phyloP scores from a whole-genome alignment of 2,888 invertebrate genomes.

The Thymelicus lineola region DNA sequence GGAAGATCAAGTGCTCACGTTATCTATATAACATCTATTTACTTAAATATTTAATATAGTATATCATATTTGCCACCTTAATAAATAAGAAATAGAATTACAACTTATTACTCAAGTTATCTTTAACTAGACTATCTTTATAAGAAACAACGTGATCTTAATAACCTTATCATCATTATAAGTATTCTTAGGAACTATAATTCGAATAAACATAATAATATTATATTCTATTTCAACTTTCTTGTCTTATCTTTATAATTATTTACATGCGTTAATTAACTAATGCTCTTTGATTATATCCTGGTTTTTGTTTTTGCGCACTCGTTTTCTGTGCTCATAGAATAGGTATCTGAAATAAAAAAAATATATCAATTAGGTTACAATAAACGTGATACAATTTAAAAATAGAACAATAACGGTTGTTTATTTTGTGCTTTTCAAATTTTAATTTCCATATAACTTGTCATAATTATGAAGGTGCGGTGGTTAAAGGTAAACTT shows the following conservation, averaged over 20 bases:
- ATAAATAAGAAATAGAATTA: constrained; percentile 26
- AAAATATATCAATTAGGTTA: neutral
- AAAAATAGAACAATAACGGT: neutral
- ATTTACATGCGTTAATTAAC: neutral
- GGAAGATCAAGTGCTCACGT: constrained; percentile 8
- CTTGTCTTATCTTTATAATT: neutral
- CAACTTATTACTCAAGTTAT: constrained; percentile 30
- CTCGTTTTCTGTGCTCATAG: constrained; percentile 55
- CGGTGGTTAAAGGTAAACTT: too few relatives aligned
- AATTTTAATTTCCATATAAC: too few relatives aligned
- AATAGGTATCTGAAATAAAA: constrained; percentile 57
- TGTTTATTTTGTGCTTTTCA: neutral
- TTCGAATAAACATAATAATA: constrained; percentile 18
- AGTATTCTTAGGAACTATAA: constrained; percentile 12
- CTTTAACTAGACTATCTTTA: constrained; percentile 18
- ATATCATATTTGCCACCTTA: constrained; percentile 10
- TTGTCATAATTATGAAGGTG: too few relatives aligned
- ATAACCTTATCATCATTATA: constrained; percentile 11
- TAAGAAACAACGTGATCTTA: neutral
- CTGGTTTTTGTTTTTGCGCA: constrained; percentile 38
- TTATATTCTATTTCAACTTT: constrained; percentile 4
- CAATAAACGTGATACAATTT: too few relatives aligned
- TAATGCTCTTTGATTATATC: constrained; percentile 6
- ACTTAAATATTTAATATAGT: constrained; percentile 15
- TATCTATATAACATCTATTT: constrained; percentile 5